phyloP scores from a whole-genome alignment of 2,888 invertebrate genomes.

The Synergus japonicus region DNA sequence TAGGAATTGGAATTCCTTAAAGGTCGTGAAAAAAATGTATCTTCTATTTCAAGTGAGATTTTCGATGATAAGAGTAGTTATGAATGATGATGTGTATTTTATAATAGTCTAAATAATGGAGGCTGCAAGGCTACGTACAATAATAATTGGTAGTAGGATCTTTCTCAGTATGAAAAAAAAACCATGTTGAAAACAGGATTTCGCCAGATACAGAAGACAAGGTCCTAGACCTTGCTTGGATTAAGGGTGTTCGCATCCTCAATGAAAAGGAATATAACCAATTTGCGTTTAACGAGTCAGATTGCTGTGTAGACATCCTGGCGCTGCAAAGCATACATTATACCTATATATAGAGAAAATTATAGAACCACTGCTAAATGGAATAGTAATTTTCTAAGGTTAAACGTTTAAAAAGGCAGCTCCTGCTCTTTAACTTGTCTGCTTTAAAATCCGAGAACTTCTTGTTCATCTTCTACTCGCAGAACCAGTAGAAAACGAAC shows the following conservation, averaged over 20 bases:
- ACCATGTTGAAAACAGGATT: slow-evolving; percentile 16
- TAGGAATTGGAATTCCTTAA: too few relatives aligned
- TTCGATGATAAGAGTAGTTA: too few relatives aligned
- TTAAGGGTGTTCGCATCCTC: slow-evolving; percentile 26
- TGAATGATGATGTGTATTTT: too few relatives aligned
- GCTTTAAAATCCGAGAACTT: slow-evolving; percentile 23
- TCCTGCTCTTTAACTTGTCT: slow-evolving; percentile 23
- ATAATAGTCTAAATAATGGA: not conserved
- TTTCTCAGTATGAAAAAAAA: not conserved
- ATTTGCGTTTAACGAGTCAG: slow-evolving; percentile 25
- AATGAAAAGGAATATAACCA: slow-evolving; percentile 16
- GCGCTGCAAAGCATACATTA: slow-evolving; percentile 25
- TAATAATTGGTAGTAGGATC: not conserved
- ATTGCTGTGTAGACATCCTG: slow-evolving; percentile 20
- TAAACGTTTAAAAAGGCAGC: slow-evolving; percentile 26
- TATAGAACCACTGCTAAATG: slow-evolving; percentile 32
- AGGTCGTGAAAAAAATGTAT: too few relatives aligned
- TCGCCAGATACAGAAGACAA: slow-evolving; percentile 27
- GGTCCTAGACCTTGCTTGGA: slow-evolving; percentile 33
- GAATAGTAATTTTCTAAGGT: slow-evolving; percentile 30
- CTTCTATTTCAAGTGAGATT: too few relatives aligned
- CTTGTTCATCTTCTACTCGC: slow-evolving; percentile 18
- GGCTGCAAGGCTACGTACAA: not conserved
- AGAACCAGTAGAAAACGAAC: slow-evolving; percentile 48
- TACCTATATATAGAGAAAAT: slow-evolving; percentile 37